Percentiles rank a stretch among this genome's conserved stretches.
These are phyloP conservation scores for Procavia capensis DNA, from an alignment of 2,113 vertebrate genomes.

Conservation along the genomic window DNA sequence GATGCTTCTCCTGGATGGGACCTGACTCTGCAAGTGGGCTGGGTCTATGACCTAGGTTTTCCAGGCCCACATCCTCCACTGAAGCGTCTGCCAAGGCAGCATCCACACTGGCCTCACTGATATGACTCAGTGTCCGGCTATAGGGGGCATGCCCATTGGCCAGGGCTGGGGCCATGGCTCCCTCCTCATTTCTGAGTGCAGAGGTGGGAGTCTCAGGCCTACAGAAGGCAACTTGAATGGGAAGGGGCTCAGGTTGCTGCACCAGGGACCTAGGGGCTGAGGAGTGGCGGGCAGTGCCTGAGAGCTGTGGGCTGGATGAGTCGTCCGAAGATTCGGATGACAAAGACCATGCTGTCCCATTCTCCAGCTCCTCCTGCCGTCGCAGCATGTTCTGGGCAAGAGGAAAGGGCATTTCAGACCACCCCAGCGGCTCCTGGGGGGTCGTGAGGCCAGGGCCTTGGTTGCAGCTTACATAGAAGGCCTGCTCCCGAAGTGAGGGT, in stretches of 20 bases:
- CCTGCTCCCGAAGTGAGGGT: slow-evolving; percentile 95
- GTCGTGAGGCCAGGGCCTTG: background rate
- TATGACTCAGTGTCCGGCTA: slow-evolving; percentile 95
- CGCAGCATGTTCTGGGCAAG: slow-evolving; percentile 93
- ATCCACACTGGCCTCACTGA: slow-evolving; percentile 94
- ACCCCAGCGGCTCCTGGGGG: background rate
- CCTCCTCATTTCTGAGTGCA: slow-evolving; percentile 68
- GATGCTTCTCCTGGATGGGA: slow-evolving; percentile 30
- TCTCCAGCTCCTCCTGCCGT: slow-evolving; percentile 94
- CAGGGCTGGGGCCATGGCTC: slow-evolving; percentile 73
- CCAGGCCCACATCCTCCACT: slow-evolving; percentile 56
- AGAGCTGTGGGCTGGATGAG: slow-evolving; percentile 95
- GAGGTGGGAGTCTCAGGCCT: slow-evolving; percentile 85
- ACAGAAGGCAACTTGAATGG: slow-evolving; percentile 92
- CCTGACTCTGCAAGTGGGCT: background rate
- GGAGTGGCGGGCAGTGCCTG: slow-evolving; percentile 86
- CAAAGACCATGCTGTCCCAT: slow-evolving; percentile 95
- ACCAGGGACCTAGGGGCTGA: slow-evolving; percentile 88
- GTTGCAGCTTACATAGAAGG: slow-evolving; percentile 95
- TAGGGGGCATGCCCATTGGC: slow-evolving; percentile 89
- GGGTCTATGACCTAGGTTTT: slow-evolving; percentile 38
- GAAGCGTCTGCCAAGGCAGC: slow-evolving; percentile 81
- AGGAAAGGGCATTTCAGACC: background rate
- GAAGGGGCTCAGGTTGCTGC: slow-evolving; percentile 87
- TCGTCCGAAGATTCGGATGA: slow-evolving; percentile 97